Conservation (phyloP, 2,113 vertebrate genomes). For the Corvus cornix region DNA sequence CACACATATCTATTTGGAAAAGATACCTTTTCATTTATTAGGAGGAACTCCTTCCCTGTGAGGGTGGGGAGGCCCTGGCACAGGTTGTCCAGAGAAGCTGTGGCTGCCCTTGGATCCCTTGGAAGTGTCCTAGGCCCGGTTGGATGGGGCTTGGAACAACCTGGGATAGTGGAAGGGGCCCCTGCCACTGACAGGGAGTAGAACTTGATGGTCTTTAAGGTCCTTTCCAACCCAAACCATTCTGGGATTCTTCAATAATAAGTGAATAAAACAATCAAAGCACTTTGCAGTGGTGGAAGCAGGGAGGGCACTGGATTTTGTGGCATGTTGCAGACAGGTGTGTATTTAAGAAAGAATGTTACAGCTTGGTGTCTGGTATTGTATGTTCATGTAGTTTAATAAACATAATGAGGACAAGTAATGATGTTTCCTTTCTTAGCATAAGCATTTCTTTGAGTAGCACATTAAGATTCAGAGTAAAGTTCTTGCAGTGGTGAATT, state of each 20-base stretch:
- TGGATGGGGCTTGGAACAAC: accelerated
- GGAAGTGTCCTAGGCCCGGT: neutral
- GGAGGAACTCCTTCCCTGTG: neutral
- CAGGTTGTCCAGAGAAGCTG: neutral
- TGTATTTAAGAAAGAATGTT: neutral
- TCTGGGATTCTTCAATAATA: neutral
- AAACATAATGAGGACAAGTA: neutral
- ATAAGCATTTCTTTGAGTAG: neutral
- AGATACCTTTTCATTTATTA: neutral
- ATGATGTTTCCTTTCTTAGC: neutral
- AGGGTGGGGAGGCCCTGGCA: neutral
- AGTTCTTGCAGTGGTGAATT: neutral
- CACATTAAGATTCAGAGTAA: neutral
- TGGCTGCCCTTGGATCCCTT: neutral
- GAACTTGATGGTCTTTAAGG: neutral
- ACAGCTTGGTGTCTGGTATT: neutral
- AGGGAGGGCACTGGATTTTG: neutral
- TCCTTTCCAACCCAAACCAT: neutral
- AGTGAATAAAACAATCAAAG: neutral
- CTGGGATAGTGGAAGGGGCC: neutral
- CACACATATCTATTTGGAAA: accelerated
- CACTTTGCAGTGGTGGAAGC: neutral
- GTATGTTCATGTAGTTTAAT: neutral
- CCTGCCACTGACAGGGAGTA: neutral
- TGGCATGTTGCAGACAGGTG: neutral